Base-by-base conservation (phyloP, 2,113 vertebrate species). In the Dendropsophus ebraccatus region DNA sequence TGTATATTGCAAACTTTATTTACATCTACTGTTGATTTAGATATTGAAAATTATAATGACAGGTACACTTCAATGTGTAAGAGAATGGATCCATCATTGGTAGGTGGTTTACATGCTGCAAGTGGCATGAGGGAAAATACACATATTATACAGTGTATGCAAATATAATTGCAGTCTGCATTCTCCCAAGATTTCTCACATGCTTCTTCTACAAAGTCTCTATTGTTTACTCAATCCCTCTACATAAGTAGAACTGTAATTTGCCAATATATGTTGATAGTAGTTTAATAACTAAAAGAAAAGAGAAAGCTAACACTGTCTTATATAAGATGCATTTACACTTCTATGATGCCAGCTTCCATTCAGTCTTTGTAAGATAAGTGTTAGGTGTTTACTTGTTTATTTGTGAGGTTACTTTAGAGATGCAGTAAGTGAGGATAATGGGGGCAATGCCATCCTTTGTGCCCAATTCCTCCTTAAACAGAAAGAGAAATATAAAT, bases 391-490 rank as follows among this genome's bases (percentile, higher is more conserved):
- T 79, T 35, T 79, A 16, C 16, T 14, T 79, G 21, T 7, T 54
- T 35, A 25, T 14, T 60, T 41, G 25, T 62, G 4, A 47, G 45
- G 4, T 47, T 47, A 47, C 4, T n/a, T n/a, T 4, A 79, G 60
- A 37, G 35, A 54, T 60, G 76, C 50, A 13, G 4, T 78, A 60
- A 45, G 12, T 62, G 21, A 41, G 23, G 35, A 80, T 62, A 80
- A 80, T 80, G 52, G 62, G n/a, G 77, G 77, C 56, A 45, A 17
- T 62, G 56, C 32, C 54, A 8, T 60, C 25, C 32, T 35, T 60
- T 67, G 62, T 82, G 25, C 2, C 49, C 81, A 72, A 56, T 37
- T 21, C n/a, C n/a, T n/a, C n/a, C n/a, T n/a, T n/a, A 35, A 28
- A 35, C 67, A 32, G 37, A 82, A 17, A 9, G 56, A 13, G 35